Evolutionary conservation across 1,140 invertebrate species (phyloP), one percentile per base, ranked within the genome.

Genomic region (Microplitis demolitor): DNA sequence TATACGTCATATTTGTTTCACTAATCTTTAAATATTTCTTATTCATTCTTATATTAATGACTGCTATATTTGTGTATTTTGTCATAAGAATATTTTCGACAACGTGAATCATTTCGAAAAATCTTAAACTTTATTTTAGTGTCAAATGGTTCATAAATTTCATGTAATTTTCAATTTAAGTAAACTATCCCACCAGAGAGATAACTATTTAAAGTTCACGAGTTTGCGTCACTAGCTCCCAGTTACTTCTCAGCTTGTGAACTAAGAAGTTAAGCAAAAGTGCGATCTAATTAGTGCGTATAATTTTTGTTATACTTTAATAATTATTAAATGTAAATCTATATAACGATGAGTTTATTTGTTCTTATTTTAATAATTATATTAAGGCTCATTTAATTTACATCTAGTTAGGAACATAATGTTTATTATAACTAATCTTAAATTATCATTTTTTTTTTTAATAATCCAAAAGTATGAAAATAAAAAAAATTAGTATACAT

Each of bases 101-200:
- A 13, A 33, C 16, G 50, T 67, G 66, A 67, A 39, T 67, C 66
- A 67, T 54, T 4, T 33, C 16, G 11, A 67, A 53, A 67, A 67
- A 33, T 31, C 50, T 34, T 50, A 50, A 24, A 54, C 53, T 66
- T 67, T 54, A 54, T 67, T 13, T 67, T 67, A 67, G 66, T 54
- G 66, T 54, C 50, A 39, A 67, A 39, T 67, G 50, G 66, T 67
- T 67, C 66, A 67, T 34, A 50, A 67, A 67, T 67, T 24, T 58
- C 24, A 9, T 24, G 9, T 58, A 58, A 24, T 58, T 58, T 11
- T 31, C 9, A 6, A 39, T 6, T 39, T 9, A 9, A 11, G 16
- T 31, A 58, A 58, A 11, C 8, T 31, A 24, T 31, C 16, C 56
- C 56, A 58, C 56, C 56, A 9, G 24, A 3, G 14, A 24, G 16